These are phyloP conservation scores for Ganaspis brasiliensis DNA, from an alignment of 2,888 invertebrate species.

Conservation along the genomic window DNA sequence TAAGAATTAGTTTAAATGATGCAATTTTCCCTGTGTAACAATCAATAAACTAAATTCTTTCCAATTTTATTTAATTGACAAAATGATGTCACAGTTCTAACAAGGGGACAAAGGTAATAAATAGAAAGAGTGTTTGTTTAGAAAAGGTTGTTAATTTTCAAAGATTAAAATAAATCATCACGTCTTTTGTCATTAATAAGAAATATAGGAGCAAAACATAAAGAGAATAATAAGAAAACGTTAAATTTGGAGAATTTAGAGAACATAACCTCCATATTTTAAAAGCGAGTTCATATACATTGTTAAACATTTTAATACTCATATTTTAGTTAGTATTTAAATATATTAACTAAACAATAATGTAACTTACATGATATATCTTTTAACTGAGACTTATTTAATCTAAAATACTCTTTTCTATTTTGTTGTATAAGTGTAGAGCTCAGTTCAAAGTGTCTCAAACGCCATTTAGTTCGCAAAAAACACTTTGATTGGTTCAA, in stretches of 20 bases:
- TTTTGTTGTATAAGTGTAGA: conserved; percentile 5
- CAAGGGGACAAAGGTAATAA: background rate
- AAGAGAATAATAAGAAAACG: background rate
- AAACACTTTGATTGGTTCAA: background rate
- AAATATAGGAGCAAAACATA: background rate
- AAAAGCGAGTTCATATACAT: background rate
- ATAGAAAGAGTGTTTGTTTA: no score
- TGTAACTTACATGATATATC: background rate
- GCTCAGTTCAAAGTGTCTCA: background rate
- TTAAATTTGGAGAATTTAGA: background rate
- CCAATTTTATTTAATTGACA: background rate
- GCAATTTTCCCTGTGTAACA: background rate
- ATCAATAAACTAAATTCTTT: background rate
- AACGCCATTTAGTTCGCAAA: background rate
- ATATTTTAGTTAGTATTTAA: background rate
- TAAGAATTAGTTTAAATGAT: no score
- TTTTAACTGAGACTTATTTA: background rate
- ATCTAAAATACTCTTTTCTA: background rate
- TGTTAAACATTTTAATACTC: background rate
- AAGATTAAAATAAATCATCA: background rate
- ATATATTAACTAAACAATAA: background rate
- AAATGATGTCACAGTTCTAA: background rate
- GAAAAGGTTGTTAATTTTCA: background rate
- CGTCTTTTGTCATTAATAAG: background rate
- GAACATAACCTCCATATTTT: conserved; percentile 18